A percentile compares a stretch with the other conserved stretches of the same genome.
Evolutionary conservation across 2,888 invertebrate species (phyloP).

Genomic region (Drosophila koepferae): DNA sequence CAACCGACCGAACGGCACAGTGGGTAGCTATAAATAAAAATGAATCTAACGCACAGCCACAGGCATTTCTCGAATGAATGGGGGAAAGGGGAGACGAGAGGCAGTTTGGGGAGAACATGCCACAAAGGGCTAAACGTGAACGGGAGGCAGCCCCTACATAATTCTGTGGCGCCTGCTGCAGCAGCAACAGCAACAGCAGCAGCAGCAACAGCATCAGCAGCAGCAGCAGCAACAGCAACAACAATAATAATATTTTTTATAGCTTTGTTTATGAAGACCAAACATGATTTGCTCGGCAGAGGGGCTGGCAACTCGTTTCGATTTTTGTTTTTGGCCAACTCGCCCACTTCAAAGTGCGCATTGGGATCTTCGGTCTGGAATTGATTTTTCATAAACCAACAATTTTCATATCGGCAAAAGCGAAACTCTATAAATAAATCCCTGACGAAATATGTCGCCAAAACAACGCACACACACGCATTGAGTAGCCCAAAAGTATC

Average conservation of each 20-base stretch:
- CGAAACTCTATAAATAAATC: conserved; percentile 54
- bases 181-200: conserved; percentile 2
- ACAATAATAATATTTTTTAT: conserved; percentile 60
- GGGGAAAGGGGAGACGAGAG: neutral
- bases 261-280: conserved; percentile 70
- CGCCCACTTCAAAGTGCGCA: conserved; percentile 32
- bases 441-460: conserved; percentile 62
- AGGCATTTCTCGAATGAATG: conserved; percentile 34
- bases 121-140: conserved; percentile 3
- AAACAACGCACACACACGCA: conserved; percentile 26
- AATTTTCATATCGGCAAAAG: conserved; percentile 30
- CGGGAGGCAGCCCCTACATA: conserved; percentile 28
- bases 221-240: neutral
- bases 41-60: conserved; percentile 55
- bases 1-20: conserved; percentile 1
- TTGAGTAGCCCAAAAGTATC: conserved; percentile 30
- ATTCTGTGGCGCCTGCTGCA: conserved; percentile 70
- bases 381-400: conserved; percentile 42
- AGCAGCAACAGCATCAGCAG: conserved; percentile 13
- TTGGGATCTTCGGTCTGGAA: conserved; percentile 33
- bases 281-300: conserved; percentile 34
- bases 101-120: neutral
- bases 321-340: neutral
- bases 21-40: conserved; percentile 68
- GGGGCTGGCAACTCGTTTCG: conserved; percentile 37